Evolutionary conservation across 2,113 vertebrate genomes (phyloP).

Genomic region (Actenoides hombroni): DNA sequence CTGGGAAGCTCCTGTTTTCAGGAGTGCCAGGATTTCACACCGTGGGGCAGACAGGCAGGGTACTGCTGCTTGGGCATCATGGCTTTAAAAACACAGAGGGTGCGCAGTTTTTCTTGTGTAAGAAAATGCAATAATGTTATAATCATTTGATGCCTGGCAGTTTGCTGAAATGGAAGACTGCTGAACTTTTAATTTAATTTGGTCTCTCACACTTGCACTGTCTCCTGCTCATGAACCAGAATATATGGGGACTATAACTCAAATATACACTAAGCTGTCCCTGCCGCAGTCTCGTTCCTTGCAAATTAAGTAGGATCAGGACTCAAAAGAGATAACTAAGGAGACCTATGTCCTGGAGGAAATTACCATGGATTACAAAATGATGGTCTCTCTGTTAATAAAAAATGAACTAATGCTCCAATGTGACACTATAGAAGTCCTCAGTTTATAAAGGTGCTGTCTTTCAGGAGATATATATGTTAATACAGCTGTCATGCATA

Average conservation of each 20-base stretch:
- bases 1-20: background rate
- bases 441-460: conserved; percentile 24
- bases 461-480: conserved; percentile 59
- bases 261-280: background rate
- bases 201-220: background rate
- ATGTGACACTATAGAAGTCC: conserved; percentile 9
- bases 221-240: conserved; percentile 17
- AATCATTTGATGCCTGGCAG: background rate
- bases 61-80: background rate
- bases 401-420: conserved; percentile 39
- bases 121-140: background rate
- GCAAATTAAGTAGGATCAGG: conserved; percentile 39
- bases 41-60: background rate
- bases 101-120: background rate
- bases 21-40: conserved; percentile 14
- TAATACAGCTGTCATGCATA: conserved; percentile 58
- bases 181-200: conserved; percentile 34
- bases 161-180: background rate
- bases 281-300: background rate
- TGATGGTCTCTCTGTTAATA: conserved; percentile 50
- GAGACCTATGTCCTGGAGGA: conserved; percentile 53
- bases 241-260: conserved; percentile 28
- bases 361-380: conserved; percentile 46
- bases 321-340: conserved; percentile 44
- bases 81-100: background rate